A percentile compares a stretch with the other conserved stretches of the same genome.
phyloP scores from a whole-genome alignment of 2,113 vertebrate genomes.

The Saguinus midas region DNA sequence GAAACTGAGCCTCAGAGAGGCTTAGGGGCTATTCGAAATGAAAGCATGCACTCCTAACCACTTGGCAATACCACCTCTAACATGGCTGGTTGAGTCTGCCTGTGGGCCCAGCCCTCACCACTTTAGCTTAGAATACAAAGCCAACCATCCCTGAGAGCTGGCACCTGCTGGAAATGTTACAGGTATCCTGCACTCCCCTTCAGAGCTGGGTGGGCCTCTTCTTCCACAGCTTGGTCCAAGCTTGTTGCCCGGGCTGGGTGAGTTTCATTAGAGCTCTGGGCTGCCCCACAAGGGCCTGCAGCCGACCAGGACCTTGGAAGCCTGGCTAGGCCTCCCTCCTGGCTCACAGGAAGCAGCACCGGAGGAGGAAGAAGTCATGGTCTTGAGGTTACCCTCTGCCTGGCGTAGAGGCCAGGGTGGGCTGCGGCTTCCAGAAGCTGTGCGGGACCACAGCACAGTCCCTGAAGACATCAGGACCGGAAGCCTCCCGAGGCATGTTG shows the following conservation, averaged over 20 bases:
- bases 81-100: rapidly evolving
- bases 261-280: neutral
- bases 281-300: neutral
- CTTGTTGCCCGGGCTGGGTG: no score
- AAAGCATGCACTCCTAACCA: neutral
- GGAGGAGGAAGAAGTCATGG: neutral
- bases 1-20: neutral
- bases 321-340: neutral
- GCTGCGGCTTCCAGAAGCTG: neutral
- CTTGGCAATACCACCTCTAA: neutral
- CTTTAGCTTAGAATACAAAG: neutral
- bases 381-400: neutral
- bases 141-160: neutral
- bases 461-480: neutral
- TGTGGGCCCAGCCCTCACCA: rapidly evolving
- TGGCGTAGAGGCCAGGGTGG: rapidly evolving
- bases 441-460: rapidly evolving
- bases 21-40: neutral
- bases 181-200: neutral
- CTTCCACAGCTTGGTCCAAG: neutral
- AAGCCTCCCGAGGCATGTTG: neutral
- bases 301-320: neutral
- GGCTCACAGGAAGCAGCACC: neutral
- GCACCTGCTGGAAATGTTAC: neutral
- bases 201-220: neutral